Percentiles rank a stretch among this genome's conserved stretches.
Conservation (phyloP, 2,888 invertebrate genomes). For the Atethmia centrago region DNA sequence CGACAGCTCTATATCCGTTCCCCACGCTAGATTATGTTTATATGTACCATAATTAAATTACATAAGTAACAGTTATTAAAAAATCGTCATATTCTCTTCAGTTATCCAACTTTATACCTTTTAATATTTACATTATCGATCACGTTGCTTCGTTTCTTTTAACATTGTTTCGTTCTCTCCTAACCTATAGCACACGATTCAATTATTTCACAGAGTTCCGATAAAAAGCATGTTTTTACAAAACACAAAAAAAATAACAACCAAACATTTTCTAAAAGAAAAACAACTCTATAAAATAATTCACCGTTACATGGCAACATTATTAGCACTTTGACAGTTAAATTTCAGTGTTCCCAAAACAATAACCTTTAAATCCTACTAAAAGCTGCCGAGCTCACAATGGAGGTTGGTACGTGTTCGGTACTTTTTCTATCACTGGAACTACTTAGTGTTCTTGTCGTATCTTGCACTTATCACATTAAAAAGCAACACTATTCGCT, state of each 20-base stretch:
- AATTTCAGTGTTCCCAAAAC: constrained; percentile 56
- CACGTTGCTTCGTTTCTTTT: constrained; percentile 86
- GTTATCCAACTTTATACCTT: constrained; percentile 71
- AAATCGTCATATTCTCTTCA: constrained; percentile 67
- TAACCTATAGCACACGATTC: constrained; percentile 76
- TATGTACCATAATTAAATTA: constrained; percentile 66
- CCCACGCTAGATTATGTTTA: constrained; percentile 45
- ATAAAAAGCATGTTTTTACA: constrained; percentile 33
- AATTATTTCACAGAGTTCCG: constrained; percentile 58
- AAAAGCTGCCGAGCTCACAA: constrained; percentile 59
- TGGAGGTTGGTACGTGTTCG: constrained; percentile 44
- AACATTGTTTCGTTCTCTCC: constrained; percentile 86
- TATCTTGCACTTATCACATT: constrained; percentile 46
- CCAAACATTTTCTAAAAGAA: constrained; percentile 34
- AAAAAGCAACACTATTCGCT: constrained; percentile 54
- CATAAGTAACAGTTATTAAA: constrained; percentile 70
- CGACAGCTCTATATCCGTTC: constrained; percentile 35
- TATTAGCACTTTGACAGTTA: constrained; percentile 60
- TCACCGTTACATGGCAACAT: constrained; percentile 61
- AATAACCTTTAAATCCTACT: constrained; percentile 55
- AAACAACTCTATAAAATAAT: constrained; percentile 56
- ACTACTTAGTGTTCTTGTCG: constrained; percentile 34
- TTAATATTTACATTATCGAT: constrained; percentile 82
- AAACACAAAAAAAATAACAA: constrained; percentile 54
- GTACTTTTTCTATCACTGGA: constrained; percentile 39